A percentile compares a stretch with the other conserved stretches of the same genome.
Conservation (phyloP, 1,140 invertebrate genomes). For the Chlorops oryzae region DNA sequence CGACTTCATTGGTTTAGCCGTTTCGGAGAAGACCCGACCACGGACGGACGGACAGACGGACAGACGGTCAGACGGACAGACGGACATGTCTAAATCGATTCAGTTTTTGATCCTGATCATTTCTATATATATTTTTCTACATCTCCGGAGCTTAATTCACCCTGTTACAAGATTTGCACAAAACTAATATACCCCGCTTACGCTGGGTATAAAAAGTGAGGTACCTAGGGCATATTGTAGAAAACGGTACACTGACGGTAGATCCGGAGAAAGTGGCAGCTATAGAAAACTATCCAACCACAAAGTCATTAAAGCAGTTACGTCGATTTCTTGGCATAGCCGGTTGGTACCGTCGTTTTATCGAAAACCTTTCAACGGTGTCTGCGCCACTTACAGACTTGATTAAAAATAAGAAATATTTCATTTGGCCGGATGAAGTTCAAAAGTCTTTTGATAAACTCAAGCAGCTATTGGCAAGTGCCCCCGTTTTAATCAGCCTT, state of each 20-base stretch:
- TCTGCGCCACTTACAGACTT: slow-evolving; percentile 27
- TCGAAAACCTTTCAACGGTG: slow-evolving; percentile 33
- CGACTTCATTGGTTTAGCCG: no score
- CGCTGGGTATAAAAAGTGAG: slow-evolving; percentile 31
- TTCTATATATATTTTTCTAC: no score
- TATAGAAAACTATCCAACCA: slow-evolving; percentile 13
- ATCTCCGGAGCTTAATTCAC: no score
- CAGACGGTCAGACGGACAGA: no score
- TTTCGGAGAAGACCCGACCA: no score
- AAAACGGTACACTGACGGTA: slow-evolving; percentile 7
- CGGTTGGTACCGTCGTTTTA: slow-evolving; percentile 41
- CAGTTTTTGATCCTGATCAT: no score
- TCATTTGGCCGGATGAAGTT: slow-evolving; percentile 3
- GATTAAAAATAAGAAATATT: slow-evolving; percentile 7
- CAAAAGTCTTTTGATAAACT: slow-evolving; percentile 16
- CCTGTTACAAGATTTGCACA: no score
- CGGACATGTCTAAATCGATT: no score
- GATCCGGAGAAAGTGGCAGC: slow-evolving; percentile 16
- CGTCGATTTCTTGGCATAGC: slow-evolving; percentile 27
- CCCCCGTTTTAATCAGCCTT: slow-evolving; percentile 21
- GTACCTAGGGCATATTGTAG: slow-evolving; percentile 20
- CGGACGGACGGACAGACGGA: no score
- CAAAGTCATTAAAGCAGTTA: slow-evolving; percentile 14
- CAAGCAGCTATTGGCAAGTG: slow-evolving; percentile 13
- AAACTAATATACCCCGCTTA: no score